Base-by-base conservation (phyloP, 2,888 invertebrate genomes). In the Xanthorhoe designata region DNA sequence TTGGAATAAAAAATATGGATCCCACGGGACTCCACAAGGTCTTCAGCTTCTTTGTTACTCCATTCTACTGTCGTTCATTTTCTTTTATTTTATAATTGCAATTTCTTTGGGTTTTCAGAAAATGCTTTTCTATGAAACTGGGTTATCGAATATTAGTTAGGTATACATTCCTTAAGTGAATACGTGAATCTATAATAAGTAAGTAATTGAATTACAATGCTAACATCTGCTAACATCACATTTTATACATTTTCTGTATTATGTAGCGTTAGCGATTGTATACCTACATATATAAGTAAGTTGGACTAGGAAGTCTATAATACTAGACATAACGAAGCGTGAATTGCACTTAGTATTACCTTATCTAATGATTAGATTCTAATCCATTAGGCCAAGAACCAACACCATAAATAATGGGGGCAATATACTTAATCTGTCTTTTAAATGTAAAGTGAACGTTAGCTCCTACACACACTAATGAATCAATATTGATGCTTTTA, bases 401-500 rank as follows among this genome's bases (percentile, higher is more conserved):
- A 38, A 10, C 9, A 13, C 38, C 13, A 42, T 42, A 42, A 42
- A 42, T 42, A 3, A 13, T 13, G 38, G 38, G 4, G 38, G 9
- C 38, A 13, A 42, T 42, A 42, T 13, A n/a, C n/a, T n/a, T n/a
- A 42, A 42, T 13, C 38, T 42, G 38, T 42, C 38, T 3, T 38
- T 38, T 42, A 42, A 13, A 13, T 42, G 2, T 42, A 9, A 13
- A 42, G 38, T 42, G 38, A 13, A 42, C 13, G 38, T 42, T 3
- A 42, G 32, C 32, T 13, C 38, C 38, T 10, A 18, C 7, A 45
- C 18, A 32, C 35, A 57, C 63, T 62, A 51, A 65, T 66, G 60
- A 66, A 68, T 66, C 45, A 71, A 66, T 66, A 66, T 55, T 60
- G 52, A 55, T 61, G 50, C 56, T 56, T 62, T 50, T 57, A 15